These are phyloP conservation scores for Idaea aversata DNA, from an alignment of 2,888 invertebrate genomes.

Conservation along the genomic window DNA sequence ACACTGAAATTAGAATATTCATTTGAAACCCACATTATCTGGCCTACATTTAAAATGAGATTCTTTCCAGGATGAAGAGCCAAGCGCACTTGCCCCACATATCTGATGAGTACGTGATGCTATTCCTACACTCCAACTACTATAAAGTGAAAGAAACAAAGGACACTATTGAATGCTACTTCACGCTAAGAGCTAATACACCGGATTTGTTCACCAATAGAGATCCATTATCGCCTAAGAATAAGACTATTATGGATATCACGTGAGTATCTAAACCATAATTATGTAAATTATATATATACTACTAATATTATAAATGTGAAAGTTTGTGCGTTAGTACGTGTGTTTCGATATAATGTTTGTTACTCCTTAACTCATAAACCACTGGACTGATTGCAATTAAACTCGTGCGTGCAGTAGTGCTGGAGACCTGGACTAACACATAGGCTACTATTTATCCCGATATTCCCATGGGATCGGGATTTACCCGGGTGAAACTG, in stretches of 20 bases:
- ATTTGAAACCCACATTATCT: too few relatives aligned
- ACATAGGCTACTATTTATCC: too few relatives aligned
- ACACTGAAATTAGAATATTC: too few relatives aligned
- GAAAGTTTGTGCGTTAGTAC: too few relatives aligned
- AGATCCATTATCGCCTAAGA: slow-evolving; percentile 73
- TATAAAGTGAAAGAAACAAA: slow-evolving; percentile 72
- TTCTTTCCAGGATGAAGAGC: slow-evolving; percentile 79
- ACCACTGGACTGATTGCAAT: too few relatives aligned
- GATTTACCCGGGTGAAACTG: too few relatives aligned
- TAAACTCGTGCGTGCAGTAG: too few relatives aligned
- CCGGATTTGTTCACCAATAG: slow-evolving; percentile 82
- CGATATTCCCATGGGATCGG: slow-evolving; percentile 6
- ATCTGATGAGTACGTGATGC: slow-evolving; percentile 82
- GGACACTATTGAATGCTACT: slow-evolving; percentile 75
- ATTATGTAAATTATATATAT: too few relatives aligned
- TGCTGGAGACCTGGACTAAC: too few relatives aligned
- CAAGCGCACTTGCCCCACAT: slow-evolving; percentile 82
- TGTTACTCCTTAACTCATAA: too few relatives aligned
- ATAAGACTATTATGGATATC: slow-evolving; percentile 77
- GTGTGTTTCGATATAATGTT: too few relatives aligned
- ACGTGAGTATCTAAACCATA: slow-evolving; percentile 83
- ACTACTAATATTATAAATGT: too few relatives aligned
- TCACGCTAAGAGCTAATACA: slow-evolving; percentile 79
- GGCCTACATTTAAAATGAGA: background rate
- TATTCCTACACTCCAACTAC: slow-evolving; percentile 83